These are phyloP conservation scores for Ectropis grisescens DNA, from an alignment of 1,140 invertebrate genomes.

Conservation along the genomic window DNA sequence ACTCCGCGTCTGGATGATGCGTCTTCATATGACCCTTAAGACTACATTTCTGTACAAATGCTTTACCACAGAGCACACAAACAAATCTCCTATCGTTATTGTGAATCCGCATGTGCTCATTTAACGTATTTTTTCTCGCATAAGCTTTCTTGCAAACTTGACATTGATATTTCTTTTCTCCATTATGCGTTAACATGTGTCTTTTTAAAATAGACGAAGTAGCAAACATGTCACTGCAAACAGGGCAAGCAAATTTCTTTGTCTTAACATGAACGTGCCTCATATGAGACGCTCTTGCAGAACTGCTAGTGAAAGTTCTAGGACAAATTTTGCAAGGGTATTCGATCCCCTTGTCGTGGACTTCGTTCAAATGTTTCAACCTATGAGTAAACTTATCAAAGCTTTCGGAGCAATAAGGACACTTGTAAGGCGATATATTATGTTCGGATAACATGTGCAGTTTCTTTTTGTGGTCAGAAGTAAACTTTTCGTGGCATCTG, in stretches of 20 bases:
- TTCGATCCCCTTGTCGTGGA: conserved; percentile 43
- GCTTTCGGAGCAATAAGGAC: conserved; percentile 61
- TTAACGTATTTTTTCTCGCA: conserved; percentile 60
- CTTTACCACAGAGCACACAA: conserved; percentile 69
- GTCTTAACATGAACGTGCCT: conserved; percentile 48
- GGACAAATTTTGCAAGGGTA: conserved; percentile 54
- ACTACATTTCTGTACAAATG: conserved; percentile 63
- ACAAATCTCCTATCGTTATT: conserved; percentile 52
- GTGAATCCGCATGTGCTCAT: conserved; percentile 66
- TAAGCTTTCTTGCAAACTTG: conserved; percentile 67
- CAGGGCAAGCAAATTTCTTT: conserved; percentile 46
- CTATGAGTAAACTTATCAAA: conserved; percentile 65
- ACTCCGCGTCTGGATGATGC: conserved; percentile 42
- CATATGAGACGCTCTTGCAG: conserved; percentile 53
- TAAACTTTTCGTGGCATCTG: conserved; percentile 43
- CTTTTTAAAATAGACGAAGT: conserved; percentile 37
- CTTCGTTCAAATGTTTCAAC: conserved; percentile 53
- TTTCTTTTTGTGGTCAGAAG: conserved; percentile 27
- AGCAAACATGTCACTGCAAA: conserved; percentile 51
- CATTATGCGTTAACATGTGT: conserved; percentile 47
- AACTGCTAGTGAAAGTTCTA: conserved; percentile 41
- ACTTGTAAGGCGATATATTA: conserved; percentile 38
- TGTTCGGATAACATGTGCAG: conserved; percentile 30
- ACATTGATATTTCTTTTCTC: conserved; percentile 44
- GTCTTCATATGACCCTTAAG: conserved; percentile 51